Base-by-base conservation (phyloP, 2,113 vertebrate species). In the Turdus rufiventris region DNA sequence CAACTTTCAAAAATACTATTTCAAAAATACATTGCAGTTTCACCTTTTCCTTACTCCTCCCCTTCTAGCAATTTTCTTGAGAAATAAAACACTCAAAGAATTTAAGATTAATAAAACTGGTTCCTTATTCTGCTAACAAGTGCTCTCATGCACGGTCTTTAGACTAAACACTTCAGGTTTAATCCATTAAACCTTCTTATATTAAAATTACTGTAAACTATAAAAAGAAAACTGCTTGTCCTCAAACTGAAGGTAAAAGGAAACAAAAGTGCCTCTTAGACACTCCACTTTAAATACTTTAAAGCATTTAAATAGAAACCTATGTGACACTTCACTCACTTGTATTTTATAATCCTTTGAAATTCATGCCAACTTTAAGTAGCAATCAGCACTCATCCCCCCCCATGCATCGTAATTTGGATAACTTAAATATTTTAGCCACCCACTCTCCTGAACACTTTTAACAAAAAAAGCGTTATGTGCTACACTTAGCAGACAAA, bases 371-470 rank as follows among this genome's bases (percentile, higher is more conserved):
- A 91, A 67, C 56, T 90, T 91, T 29, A 84, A 95, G 85, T 31
- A 85, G 81, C 89, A 85, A 67, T 89, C 80, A 91, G 76, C 26
- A 34, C 65, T 86, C 83, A 94, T 77, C 53, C 40, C 40, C 68
- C 54, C 76, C 63, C 85, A 71, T 83, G 82, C 10, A 0, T 63
- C 3, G 9, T 91, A 93, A 94, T 94, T 29, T 90, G 56, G 85
- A 86, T 97, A 91, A 93, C 65, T 96, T 91, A 95, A 84, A 97
- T 96, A 93, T 94, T 96, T 97, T 48, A 93, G 61, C 94, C 93
- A 88, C 96, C 95, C 85, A 96, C 96, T 95, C 79, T 86, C 40
- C 68, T 65, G 65, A 96, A 65, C 75, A 65, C 67, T 94, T 93
- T 76, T 86, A 95, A 96, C 95, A 96, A 96, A 96, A 38, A 92